Evolutionary conservation across 2,888 invertebrate genomes (phyloP).

Genomic region (Volucella zonaria): DNA sequence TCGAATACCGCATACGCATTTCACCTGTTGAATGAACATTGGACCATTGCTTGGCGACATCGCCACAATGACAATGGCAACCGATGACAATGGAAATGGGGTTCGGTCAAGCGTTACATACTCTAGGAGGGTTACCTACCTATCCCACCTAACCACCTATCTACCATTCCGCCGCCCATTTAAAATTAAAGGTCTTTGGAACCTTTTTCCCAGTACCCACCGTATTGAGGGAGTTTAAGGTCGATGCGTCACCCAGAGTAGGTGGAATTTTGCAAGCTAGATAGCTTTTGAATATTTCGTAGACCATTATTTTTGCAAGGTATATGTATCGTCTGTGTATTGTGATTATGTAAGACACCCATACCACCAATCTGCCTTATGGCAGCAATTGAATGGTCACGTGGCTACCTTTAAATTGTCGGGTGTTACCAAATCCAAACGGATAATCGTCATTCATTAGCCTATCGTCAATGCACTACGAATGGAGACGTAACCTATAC

Average conservation of each 20-base stretch:
- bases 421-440: conserved; percentile 28
- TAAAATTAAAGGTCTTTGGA: conserved; percentile 38
- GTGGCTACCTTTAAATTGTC: conserved; percentile 33
- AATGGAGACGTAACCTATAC: neutral
- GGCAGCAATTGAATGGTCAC: conserved; percentile 48
- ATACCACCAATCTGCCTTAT: conserved; percentile 8
- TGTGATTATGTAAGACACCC: conserved; percentile 39
- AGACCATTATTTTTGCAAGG: conserved; percentile 36
- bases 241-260: neutral
- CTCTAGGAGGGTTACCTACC: conserved; percentile 30
- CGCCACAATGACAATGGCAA: conserved; percentile 51
- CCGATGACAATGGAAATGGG: conserved; percentile 61
- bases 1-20: conserved; percentile 51
- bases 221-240: neutral
- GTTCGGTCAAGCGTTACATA: conserved; percentile 55
- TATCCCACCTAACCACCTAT: conserved; percentile 22
- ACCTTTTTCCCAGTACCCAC: conserved; percentile 32
- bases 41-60: conserved; percentile 56
- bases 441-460: conserved; percentile 28
- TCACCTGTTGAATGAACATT: conserved; percentile 50
- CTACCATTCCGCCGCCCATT: neutral
- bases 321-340: conserved; percentile 16
- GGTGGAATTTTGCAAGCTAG: neutral
- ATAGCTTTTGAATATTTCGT: conserved; percentile 11
- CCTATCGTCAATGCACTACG: neutral